phyloP scores from a whole-genome alignment of 1,140 invertebrate species.

The Magallana angulata region DNA sequence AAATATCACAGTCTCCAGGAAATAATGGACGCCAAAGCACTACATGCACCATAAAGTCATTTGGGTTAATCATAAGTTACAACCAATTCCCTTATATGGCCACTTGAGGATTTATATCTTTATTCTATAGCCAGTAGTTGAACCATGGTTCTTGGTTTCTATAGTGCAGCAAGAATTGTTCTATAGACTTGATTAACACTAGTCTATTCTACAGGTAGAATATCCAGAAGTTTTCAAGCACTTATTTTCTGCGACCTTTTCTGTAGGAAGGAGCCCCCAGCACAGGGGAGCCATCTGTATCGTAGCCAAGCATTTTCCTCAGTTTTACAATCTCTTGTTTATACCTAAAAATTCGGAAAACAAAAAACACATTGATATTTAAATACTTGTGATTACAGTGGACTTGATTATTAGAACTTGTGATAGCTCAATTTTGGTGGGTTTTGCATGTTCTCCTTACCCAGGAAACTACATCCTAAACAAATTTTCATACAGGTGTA shows the following conservation, averaged over 20 bases:
- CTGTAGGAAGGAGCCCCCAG: constrained; percentile 7
- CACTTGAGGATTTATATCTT: background rate
- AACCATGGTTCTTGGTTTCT: background rate
- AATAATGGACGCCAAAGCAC: background rate
- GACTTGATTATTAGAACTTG: too few species aligned
- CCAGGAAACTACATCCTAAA: too few species aligned
- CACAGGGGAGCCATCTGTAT: constrained; percentile 63
- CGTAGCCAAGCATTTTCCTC: constrained; percentile 70
- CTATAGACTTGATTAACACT: background rate
- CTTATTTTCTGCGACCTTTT: constrained; percentile 50
- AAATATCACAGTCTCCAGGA: background rate
- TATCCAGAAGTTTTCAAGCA: background rate
- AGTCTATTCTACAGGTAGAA: background rate
- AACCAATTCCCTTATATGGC: background rate
- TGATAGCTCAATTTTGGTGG: too few species aligned
- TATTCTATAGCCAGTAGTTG: background rate
- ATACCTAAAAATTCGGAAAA: constrained; percentile 66
- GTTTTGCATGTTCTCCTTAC: too few species aligned
- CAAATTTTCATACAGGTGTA: too few species aligned
- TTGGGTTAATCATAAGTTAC: background rate
- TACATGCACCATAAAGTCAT: background rate
- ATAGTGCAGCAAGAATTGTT: too few species aligned
- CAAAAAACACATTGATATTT: background rate
- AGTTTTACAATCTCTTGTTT: constrained; percentile 74
- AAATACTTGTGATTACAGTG: too few species aligned